phyloP scores from a whole-genome alignment of 53 echinoderm and acorn worm species.

The Actinopyga echinites region DNA sequence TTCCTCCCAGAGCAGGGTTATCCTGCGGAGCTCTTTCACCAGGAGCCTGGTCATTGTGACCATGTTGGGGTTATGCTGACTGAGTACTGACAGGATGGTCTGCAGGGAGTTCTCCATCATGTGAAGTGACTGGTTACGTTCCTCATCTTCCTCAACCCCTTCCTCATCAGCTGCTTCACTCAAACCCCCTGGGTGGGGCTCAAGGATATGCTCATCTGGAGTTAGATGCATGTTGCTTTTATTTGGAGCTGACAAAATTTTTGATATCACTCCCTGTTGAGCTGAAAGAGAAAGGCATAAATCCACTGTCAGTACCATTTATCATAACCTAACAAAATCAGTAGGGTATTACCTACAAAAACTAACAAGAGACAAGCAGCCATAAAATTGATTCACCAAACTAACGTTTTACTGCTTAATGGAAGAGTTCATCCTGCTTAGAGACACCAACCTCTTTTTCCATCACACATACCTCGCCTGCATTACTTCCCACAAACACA shows the following conservation, averaged over 20 bases:
- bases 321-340: no score
- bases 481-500: no score
- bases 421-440: no score
- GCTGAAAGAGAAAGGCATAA: conserved; percentile 10
- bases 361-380: no score
- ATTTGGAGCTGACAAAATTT: conserved; percentile 53
- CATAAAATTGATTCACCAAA: no score
- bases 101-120: conserved; percentile 88
- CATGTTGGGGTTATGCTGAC: conserved; percentile 76
- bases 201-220: conserved; percentile 31
- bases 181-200: conserved; percentile 44
- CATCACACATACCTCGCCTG: no score
- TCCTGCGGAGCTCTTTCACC: conserved; percentile 85
- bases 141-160: conserved; percentile 68
- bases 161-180: conserved; percentile 37
- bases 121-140: conserved; percentile 82
- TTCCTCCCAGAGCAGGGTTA: conserved; percentile 94
- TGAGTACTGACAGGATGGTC: conserved; percentile 74
- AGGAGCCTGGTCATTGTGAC: conserved; percentile 74
- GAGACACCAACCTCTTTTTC: no score
- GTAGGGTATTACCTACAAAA: no score
- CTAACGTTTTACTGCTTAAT: no score
- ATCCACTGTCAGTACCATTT: no score
- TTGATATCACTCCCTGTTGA: conserved; percentile 62
- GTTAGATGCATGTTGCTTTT: conserved; percentile 32